These are phyloP conservation scores for Caenorhabditis macrosperma DNA, from an alignment of 2,888 invertebrate genomes.

Conservation along the genomic window DNA sequence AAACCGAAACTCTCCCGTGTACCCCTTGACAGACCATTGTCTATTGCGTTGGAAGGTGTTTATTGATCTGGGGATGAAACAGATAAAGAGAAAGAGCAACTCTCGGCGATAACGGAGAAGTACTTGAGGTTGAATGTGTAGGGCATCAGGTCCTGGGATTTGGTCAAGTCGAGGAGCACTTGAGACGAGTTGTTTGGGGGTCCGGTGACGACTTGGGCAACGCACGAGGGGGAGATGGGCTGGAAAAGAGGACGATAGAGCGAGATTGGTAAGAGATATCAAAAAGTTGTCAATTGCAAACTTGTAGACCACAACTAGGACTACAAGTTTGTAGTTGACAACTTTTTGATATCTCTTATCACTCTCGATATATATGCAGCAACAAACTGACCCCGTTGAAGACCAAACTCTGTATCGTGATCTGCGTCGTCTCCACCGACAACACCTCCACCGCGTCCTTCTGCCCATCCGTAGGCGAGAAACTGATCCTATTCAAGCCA, in stretches of 20 bases:
- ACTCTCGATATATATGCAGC: no score
- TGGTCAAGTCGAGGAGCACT: constrained; percentile 13
- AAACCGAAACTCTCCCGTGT: no score
- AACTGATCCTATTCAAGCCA: not conserved
- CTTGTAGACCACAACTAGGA: no score
- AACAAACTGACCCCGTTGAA: constrained; percentile 1
- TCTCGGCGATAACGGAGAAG: constrained; percentile 11
- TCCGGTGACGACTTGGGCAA: constrained; percentile 10
- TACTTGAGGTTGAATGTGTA: constrained; percentile 20
- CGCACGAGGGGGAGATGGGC: not conserved
- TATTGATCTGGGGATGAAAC: constrained; percentile 2
- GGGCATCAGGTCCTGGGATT: constrained; percentile 1
- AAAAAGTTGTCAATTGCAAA: not conserved
- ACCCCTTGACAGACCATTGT: no score
- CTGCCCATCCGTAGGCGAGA: not conserved
- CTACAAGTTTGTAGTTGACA: no score
- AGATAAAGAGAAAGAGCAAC: constrained; percentile 12
- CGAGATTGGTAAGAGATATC: no score
- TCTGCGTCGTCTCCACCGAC: not conserved
- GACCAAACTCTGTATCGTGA: not conserved
- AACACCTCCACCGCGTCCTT: constrained; percentile 6
- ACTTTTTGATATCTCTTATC: not conserved
- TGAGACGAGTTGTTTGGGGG: constrained; percentile 19
- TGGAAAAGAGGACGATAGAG: not conserved
- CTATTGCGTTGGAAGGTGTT: not conserved